A percentile compares a stretch with the other conserved stretches of the same genome.
Conservation (phyloP, 2,888 invertebrate species). For the Miltochrista miniata region DNA sequence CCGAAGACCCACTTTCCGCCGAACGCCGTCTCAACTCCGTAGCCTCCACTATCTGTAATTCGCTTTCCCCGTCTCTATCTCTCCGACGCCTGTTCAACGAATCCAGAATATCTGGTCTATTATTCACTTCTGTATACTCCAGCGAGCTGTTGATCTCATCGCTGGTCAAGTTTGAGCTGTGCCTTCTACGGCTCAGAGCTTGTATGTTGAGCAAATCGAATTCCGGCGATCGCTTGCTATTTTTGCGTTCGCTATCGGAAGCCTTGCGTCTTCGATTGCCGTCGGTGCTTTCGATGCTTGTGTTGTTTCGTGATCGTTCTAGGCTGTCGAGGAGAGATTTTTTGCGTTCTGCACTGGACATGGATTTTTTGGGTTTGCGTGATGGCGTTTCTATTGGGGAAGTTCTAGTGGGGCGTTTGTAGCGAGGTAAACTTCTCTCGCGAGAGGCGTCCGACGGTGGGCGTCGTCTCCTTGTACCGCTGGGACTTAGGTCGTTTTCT, state of each 20-base stretch:
- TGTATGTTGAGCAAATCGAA: slow-evolving; percentile 74
- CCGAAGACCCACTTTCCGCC: slow-evolving; percentile 79
- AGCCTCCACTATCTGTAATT: slow-evolving; percentile 68
- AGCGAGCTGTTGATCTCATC: slow-evolving; percentile 78
- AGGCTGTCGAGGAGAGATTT: slow-evolving; percentile 75
- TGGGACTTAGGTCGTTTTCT: slow-evolving; percentile 68
- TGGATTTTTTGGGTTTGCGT: slow-evolving; percentile 76
- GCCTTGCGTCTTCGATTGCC: slow-evolving; percentile 67
- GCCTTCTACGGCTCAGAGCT: slow-evolving; percentile 69
- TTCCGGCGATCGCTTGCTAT: slow-evolving; percentile 73
- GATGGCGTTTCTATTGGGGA: slow-evolving; percentile 70
- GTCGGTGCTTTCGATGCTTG: slow-evolving; percentile 77
- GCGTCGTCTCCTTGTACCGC: slow-evolving; percentile 61
- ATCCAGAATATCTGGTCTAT: slow-evolving; percentile 76
- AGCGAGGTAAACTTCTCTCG: slow-evolving; percentile 63
- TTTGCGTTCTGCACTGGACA: slow-evolving; percentile 80
- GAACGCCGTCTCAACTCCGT: slow-evolving; percentile 72
- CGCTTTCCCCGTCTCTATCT: slow-evolving; percentile 62
- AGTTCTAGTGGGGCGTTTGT: slow-evolving; percentile 66
- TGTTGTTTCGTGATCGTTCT: slow-evolving; percentile 75
- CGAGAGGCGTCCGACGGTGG: slow-evolving; percentile 72
- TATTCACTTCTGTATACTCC: slow-evolving; percentile 77
- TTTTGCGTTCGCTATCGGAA: slow-evolving; percentile 68
- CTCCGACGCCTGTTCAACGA: slow-evolving; percentile 63
- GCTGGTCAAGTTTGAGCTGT: slow-evolving; percentile 77